These are phyloP conservation scores for Oncorhynchus masou DNA, from an alignment of 2,113 vertebrate species.

Conservation along the genomic window DNA sequence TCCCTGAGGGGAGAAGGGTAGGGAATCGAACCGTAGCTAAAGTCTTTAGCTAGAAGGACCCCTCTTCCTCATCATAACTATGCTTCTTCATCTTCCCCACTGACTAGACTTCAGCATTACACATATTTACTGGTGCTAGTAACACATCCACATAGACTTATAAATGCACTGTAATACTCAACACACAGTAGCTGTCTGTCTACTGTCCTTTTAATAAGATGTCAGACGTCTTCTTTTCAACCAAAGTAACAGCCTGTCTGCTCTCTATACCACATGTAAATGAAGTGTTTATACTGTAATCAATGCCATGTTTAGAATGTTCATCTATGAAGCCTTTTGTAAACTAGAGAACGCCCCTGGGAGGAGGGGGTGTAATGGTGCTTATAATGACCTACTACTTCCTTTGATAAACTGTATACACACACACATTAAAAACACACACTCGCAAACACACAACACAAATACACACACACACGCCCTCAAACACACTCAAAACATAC, in stretches of 20 bases:
- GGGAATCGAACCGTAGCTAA: slow-evolving; percentile 61
- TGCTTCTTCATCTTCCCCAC: slow-evolving; percentile 83
- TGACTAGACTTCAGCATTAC: slow-evolving; percentile 76
- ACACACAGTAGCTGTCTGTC: slow-evolving; percentile 74
- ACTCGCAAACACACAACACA: slow-evolving; percentile 73
- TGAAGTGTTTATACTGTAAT: slow-evolving; percentile 99
- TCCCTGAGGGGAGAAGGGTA: slow-evolving; percentile 55
- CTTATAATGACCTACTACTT: slow-evolving; percentile 99
- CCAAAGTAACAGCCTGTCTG: slow-evolving; percentile 86
- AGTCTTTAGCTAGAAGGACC: slow-evolving; percentile 80
- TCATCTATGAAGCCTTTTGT: slow-evolving; percentile 96
- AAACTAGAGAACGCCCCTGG: slow-evolving; percentile 93
- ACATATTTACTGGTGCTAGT: slow-evolving; percentile 97
- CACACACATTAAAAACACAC: slow-evolving; percentile 77
- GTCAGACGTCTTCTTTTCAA: slow-evolving; percentile 80
- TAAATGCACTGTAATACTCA: slow-evolving; percentile 96
- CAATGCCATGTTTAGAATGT: slow-evolving; percentile 81
- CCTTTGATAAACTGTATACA: slow-evolving; percentile 89
- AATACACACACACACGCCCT: slow-evolving; percentile 67
- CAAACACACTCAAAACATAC: slow-evolving; percentile 72
- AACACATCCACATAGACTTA: slow-evolving; percentile 87
- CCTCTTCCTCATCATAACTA: slow-evolving; percentile 78
- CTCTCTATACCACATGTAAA: slow-evolving; percentile 97
- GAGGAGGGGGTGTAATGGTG: slow-evolving; percentile 95
- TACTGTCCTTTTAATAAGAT: slow-evolving; percentile 67